Conservation (phyloP, 2,113 vertebrate genomes). For the Dasyurus viverrinus region DNA sequence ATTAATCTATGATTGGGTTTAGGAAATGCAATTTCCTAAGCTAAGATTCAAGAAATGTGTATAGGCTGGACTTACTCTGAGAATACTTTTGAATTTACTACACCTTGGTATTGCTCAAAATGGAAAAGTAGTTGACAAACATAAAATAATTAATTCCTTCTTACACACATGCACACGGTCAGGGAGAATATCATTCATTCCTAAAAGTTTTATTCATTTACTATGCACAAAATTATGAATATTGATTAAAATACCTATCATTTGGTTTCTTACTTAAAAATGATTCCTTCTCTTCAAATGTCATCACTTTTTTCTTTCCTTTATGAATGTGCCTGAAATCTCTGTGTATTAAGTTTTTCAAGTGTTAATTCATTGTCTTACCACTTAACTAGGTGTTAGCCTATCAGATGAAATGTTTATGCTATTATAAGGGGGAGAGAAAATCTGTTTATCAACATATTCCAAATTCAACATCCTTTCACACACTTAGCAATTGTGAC, state of each 20-base stretch:
- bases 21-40: constrained; percentile 12
- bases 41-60: constrained; percentile 56
- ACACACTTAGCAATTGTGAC: constrained; percentile 58
- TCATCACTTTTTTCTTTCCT: constrained; percentile 32
- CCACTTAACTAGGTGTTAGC: constrained; percentile 1
- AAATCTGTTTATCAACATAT: constrained; percentile 63
- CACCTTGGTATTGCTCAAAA: background rate
- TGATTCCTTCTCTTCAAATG: background rate
- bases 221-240: constrained; percentile 36
- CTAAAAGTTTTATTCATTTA: constrained; percentile 46
- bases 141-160: constrained; percentile 38
- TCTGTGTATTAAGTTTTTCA: background rate
- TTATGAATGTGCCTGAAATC: constrained; percentile 11
- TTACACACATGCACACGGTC: background rate
- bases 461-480: constrained; percentile 62
- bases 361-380: constrained; percentile 36
- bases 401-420: background rate
- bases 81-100: constrained; percentile 57
- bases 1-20: constrained; percentile 8
- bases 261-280: background rate
- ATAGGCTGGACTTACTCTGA: constrained; percentile 51
- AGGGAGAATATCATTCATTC: constrained; percentile 29
- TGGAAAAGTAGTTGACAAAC: constrained; percentile 13
- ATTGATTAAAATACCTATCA: constrained; percentile 37
- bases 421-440: constrained; percentile 53